Evolutionary conservation across 2,113 vertebrate genomes (phyloP).

Genomic region (Bambusicola thoracicus): DNA sequence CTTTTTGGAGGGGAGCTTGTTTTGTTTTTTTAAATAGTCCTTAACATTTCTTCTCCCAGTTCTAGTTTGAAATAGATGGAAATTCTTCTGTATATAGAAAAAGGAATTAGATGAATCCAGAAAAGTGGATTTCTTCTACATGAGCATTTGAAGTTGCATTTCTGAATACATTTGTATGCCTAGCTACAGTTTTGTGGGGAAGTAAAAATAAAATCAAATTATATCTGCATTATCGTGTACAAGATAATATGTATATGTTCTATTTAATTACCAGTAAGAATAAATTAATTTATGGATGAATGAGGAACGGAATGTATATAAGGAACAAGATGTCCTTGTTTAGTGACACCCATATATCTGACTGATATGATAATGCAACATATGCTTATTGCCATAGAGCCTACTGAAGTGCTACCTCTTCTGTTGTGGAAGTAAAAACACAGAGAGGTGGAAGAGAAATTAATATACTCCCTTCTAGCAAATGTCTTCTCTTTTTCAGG

Average conservation of each 20-base stretch:
- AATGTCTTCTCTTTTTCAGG: background rate
- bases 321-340: background rate
- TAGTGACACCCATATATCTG: background rate
- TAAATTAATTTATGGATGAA: background rate
- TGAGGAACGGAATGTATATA: background rate
- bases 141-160: background rate
- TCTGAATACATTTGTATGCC: background rate
- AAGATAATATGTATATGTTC: background rate
- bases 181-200: background rate
- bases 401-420: background rate
- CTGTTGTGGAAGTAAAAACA: background rate
- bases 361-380: background rate
- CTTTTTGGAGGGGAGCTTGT: background rate
- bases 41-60: background rate
- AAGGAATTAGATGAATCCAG: background rate
- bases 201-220: background rate
- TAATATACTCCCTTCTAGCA: background rate
- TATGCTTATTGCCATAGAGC: background rate
- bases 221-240: background rate
- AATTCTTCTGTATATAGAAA: background rate
- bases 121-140: background rate
- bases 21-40: background rate
- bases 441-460: background rate
- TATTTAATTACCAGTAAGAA: background rate
- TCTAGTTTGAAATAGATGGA: background rate